A percentile compares a stretch with the other conserved stretches of the same genome.
Conservation (phyloP, 2,113 vertebrate genomes). For the Panurus biarmicus region DNA sequence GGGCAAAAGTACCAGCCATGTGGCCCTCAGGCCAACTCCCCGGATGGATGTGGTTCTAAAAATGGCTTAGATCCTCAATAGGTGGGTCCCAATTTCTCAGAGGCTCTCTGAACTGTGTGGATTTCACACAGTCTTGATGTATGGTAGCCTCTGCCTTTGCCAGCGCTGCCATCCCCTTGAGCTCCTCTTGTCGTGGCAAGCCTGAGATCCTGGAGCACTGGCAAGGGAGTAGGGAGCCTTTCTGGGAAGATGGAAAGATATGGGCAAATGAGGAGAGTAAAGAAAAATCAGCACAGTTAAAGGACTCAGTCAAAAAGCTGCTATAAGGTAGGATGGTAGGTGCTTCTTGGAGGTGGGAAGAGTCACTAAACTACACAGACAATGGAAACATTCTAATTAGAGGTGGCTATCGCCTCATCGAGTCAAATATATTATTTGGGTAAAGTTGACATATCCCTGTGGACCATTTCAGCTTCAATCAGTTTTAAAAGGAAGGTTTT, state of each 20-base stretch:
- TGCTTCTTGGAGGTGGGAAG: neutral
- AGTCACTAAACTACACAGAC: neutral
- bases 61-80: neutral
- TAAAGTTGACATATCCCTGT: neutral
- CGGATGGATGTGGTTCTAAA: neutral
- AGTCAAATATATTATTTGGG: neutral
- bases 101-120: neutral
- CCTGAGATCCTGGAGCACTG: neutral
- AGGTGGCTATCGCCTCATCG: neutral
- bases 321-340: neutral
- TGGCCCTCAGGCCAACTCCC: neutral
- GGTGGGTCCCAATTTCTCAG: neutral
- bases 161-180: rapidly evolving
- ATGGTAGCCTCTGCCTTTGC: neutral
- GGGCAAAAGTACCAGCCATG: neutral
- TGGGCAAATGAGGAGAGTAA: neutral
- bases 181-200: neutral
- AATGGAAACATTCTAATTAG: neutral
- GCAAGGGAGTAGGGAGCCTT: neutral
- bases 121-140: neutral
- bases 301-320: neutral
- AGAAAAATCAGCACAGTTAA: neutral
- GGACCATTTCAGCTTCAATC: neutral
- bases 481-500: neutral
- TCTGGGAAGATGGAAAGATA: neutral